Conservation (phyloP, 2,113 vertebrate genomes). For the Callipepla squamata region DNA sequence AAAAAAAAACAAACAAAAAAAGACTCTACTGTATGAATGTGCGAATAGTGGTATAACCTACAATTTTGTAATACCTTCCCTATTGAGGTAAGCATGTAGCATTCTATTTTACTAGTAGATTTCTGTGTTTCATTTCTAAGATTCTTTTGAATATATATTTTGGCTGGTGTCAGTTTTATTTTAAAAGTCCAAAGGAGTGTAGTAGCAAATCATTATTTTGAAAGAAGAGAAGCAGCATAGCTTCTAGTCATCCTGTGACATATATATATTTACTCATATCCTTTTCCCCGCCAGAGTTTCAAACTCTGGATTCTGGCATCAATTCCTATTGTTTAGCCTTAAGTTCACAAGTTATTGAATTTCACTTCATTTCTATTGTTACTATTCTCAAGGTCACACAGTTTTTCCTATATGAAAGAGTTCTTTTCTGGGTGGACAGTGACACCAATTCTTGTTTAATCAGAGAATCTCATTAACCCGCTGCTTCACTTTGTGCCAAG, state of each 20-base stretch:
- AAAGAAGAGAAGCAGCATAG: background rate
- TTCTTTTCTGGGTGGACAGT: background rate
- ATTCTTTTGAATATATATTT: background rate
- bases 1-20: background rate
- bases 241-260: background rate
- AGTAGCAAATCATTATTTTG: background rate
- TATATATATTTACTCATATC: background rate
- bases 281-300: conserved; percentile 22
- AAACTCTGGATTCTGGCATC: background rate
- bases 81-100: background rate
- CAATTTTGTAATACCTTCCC: background rate
- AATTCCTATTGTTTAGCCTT: conserved; percentile 16
- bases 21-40: background rate
- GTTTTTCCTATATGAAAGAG: conserved; percentile 5
- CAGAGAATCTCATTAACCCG: conserved; percentile 48
- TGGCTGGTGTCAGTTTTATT: background rate
- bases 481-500: conserved; percentile 25
- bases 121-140: background rate
- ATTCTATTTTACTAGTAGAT: background rate
- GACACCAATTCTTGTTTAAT: conserved; percentile 33
- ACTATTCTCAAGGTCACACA: conserved; percentile 12
- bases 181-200: background rate
- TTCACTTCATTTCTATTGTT: conserved; percentile 45
- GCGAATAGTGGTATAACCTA: background rate
- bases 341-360: conserved; percentile 34